These are phyloP conservation scores for Anas bernieri DNA, from an alignment of 2,797 vertebrate genomes.

Conservation along the genomic window DNA sequence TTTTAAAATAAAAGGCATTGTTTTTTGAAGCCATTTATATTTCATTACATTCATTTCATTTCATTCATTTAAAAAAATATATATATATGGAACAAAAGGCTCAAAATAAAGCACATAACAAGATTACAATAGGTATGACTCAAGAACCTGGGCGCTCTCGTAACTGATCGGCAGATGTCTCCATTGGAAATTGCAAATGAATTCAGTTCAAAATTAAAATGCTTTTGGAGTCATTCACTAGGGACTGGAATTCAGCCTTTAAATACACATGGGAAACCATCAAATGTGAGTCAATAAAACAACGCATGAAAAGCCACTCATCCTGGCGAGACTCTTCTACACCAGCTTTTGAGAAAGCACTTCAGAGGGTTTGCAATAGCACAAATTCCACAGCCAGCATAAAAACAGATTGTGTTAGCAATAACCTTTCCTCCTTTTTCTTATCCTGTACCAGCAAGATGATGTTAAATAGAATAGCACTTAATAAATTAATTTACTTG, in stretches of 20 bases:
- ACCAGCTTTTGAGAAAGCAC: slow-evolving; percentile 56
- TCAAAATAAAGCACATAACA: slow-evolving; percentile 21
- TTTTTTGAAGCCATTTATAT: not conserved
- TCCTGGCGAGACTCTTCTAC: slow-evolving; percentile 50
- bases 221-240: slow-evolving; percentile 63
- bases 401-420: not conserved
- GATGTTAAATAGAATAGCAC: not conserved
- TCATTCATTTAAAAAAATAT: not conserved
- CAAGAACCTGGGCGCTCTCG: slow-evolving; percentile 29
- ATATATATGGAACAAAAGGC: not conserved
- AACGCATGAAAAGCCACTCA: slow-evolving; percentile 72
- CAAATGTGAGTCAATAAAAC: slow-evolving; percentile 67
- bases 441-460: slow-evolving; percentile 1
- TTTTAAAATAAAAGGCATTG: not conserved
- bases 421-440: slow-evolving; percentile 16
- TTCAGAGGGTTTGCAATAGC: slow-evolving; percentile 60
- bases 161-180: slow-evolving; percentile 39
- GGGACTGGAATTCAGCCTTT: slow-evolving; percentile 74
- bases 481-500: not conserved
- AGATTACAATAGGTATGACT: slow-evolving; percentile 23
- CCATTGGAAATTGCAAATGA: slow-evolving; percentile 51
- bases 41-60: not conserved
- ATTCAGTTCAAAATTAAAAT: slow-evolving; percentile 65
- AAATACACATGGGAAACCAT: slow-evolving; percentile 70
- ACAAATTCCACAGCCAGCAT: slow-evolving; percentile 28